A percentile compares a stretch with the other conserved stretches of the same genome.
Evolutionary conservation across 2,888 invertebrate species (phyloP).

Genomic region (Callinectes sapidus): DNA sequence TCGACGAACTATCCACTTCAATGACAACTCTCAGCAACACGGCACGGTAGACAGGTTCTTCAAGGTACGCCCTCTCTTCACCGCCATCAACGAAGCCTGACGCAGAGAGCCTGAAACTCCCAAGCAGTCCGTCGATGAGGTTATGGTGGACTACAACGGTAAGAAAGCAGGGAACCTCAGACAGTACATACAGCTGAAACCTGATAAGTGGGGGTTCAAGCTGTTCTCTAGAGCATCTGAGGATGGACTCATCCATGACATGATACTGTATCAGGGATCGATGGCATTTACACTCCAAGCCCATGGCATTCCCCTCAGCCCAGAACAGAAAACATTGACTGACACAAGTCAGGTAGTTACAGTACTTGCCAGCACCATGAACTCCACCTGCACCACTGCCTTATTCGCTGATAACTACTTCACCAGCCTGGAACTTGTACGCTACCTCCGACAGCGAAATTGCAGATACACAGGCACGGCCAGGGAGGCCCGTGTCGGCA

Average conservation of each 20-base stretch:
- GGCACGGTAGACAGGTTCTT: slow-evolving; percentile 54
- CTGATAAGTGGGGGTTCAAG: slow-evolving; percentile 55
- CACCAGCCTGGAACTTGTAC: slow-evolving; percentile 55
- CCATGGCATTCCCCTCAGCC: slow-evolving; percentile 40
- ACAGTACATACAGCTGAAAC: slow-evolving; percentile 46
- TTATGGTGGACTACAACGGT: slow-evolving; percentile 59
- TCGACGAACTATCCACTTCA: slow-evolving; percentile 46
- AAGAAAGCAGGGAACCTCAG: slow-evolving; percentile 55
- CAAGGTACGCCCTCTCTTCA: slow-evolving; percentile 57
- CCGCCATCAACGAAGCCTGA: slow-evolving; percentile 41
- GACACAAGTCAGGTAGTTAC: slow-evolving; percentile 43
- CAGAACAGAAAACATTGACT: slow-evolving; percentile 38
- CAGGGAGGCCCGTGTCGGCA: slow-evolving; percentile 44
- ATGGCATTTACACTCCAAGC: slow-evolving; percentile 7
- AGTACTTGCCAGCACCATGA: slow-evolving; percentile 53
- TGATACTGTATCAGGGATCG: slow-evolving; percentile 50
- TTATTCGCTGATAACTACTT: slow-evolving; percentile 57
- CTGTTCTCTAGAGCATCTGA: slow-evolving; percentile 49
- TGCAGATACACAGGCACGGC: slow-evolving; percentile 49
- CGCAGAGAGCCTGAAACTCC: slow-evolving; percentile 34
- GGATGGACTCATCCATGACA: slow-evolving; percentile 57
- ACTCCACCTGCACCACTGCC: not conserved
- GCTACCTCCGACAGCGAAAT: slow-evolving; percentile 43
- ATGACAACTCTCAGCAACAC: slow-evolving; percentile 47
- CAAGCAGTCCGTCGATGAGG: slow-evolving; percentile 60